A percentile compares a stretch with the other conserved stretches of the same genome.
phyloP scores from a whole-genome alignment of 2,113 vertebrate genomes.

The Rattus norvegicus region DNA sequence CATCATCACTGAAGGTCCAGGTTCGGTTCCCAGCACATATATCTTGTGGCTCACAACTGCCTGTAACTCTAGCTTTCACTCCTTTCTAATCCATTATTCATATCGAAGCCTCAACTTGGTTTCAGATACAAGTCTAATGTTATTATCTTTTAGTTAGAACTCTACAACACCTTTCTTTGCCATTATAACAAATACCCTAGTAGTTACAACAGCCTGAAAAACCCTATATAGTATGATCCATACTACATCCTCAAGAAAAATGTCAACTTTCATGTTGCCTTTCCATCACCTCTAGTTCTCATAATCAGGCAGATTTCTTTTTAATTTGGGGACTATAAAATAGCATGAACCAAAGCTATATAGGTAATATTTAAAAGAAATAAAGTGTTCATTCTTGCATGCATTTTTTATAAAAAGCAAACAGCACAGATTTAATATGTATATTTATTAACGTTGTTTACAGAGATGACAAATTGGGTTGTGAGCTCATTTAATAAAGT shows the following conservation, averaged over 20 bases:
- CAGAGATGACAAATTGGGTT: slow-evolving; percentile 48
- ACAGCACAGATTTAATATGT: background rate
- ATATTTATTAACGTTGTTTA: slow-evolving; percentile 60
- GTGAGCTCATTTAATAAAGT: slow-evolving; percentile 51
- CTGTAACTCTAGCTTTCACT: background rate
- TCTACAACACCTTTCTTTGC: background rate
- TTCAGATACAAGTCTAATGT: background rate
- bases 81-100: background rate
- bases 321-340: background rate
- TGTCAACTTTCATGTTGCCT: background rate
- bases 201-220: background rate
- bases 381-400: background rate
- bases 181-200: background rate
- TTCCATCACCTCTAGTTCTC: background rate
- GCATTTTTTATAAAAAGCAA: slow-evolving; percentile 24
- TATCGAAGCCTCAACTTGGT: background rate
- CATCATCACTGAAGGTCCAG: no score
- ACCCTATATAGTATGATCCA: background rate
- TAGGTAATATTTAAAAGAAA: slow-evolving; percentile 43
- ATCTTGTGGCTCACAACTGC: no score
- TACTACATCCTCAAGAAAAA: background rate
- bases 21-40: background rate
- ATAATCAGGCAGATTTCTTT: background rate
- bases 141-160: slow-evolving; percentile 37
- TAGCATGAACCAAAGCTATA: background rate